These are phyloP conservation scores for Drosophila acutilabella DNA, from an alignment of 2,888 invertebrate species.

Conservation along the genomic window DNA sequence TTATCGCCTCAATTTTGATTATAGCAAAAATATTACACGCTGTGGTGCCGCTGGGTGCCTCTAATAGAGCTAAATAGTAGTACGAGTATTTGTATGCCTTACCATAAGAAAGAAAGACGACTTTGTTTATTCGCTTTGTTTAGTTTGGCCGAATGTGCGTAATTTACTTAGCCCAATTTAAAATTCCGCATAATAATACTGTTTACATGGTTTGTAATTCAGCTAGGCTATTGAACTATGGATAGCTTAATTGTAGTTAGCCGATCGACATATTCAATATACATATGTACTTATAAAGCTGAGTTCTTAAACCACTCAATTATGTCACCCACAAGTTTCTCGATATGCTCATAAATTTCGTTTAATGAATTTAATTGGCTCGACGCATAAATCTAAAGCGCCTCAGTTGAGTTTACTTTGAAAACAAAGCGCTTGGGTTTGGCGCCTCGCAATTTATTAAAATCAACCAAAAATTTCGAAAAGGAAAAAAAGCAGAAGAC, in stretches of 20 bases:
- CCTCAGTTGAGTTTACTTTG: constrained; percentile 73
- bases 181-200: constrained; percentile 50
- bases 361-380: constrained; percentile 79
- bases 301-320: constrained; percentile 42
- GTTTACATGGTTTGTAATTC: constrained; percentile 54
- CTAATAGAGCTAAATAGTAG: constrained; percentile 16
- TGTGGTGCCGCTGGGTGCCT: constrained; percentile 36
- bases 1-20: constrained; percentile 72
- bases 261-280: not conserved
- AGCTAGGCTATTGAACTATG: constrained; percentile 52
- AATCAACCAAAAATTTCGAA: constrained; percentile 50
- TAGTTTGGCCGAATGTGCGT: constrained; percentile 63
- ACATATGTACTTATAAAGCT: not conserved
- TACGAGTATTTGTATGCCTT: constrained; percentile 37
- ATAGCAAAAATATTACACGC: constrained; percentile 79
- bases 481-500: not conserved
- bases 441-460: constrained; percentile 77
- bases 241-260: not conserved
- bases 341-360: constrained; percentile 67
- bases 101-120: constrained; percentile 24
- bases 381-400: constrained; percentile 76
- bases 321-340: constrained; percentile 74
- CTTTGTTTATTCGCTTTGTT: constrained; percentile 70
- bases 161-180: constrained; percentile 78
- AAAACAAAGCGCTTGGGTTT: constrained; percentile 67